A percentile compares a stretch with the other conserved stretches of the same genome.
Conservation (phyloP, 2,888 invertebrate species). For the Volucella bombylans region DNA sequence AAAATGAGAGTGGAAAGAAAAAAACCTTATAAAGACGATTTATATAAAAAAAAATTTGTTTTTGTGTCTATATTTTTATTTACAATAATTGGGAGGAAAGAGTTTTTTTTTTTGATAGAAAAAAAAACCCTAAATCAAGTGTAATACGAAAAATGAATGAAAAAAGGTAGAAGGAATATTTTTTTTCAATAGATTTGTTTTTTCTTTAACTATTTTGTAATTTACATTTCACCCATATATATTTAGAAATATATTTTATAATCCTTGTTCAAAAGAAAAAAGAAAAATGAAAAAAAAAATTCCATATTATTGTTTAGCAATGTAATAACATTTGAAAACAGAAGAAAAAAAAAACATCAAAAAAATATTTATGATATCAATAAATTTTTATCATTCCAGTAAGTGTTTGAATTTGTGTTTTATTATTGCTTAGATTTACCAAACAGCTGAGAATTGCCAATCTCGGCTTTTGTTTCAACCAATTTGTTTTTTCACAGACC, state of each 20-base stretch:
- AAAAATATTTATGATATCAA: constrained; percentile 77
- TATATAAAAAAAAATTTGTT: constrained; percentile 18
- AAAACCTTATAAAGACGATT: background rate
- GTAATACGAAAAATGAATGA: constrained; percentile 23
- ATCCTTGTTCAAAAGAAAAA: constrained; percentile 61
- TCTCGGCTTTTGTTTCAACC: too few relatives aligned
- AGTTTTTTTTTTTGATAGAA: constrained; percentile 17
- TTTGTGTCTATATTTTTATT: background rate
- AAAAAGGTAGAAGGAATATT: constrained; percentile 50
- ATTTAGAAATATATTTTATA: constrained; percentile 68
- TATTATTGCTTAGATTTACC: constrained; percentile 27
- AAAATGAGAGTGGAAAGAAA: constrained; percentile 20
- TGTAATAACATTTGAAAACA: constrained; percentile 46
- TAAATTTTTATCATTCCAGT: constrained; percentile 81
- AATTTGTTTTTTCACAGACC: too few relatives aligned
- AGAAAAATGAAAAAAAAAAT: constrained; percentile 40
- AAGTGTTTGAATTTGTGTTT: constrained; percentile 76
- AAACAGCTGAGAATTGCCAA: too few relatives aligned
- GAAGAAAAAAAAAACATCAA: constrained; percentile 39
- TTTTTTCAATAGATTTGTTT: constrained; percentile 24
- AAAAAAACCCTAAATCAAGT: constrained; percentile 11
- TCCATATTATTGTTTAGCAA: constrained; percentile 67
- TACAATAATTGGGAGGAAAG: constrained; percentile 8
- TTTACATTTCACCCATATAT: constrained; percentile 61
- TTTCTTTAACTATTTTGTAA: constrained; percentile 29